A percentile compares a stretch with the other conserved stretches of the same genome.
Evolutionary conservation across 2,113 vertebrate genomes (phyloP).

Genomic region (Otis tarda): DNA sequence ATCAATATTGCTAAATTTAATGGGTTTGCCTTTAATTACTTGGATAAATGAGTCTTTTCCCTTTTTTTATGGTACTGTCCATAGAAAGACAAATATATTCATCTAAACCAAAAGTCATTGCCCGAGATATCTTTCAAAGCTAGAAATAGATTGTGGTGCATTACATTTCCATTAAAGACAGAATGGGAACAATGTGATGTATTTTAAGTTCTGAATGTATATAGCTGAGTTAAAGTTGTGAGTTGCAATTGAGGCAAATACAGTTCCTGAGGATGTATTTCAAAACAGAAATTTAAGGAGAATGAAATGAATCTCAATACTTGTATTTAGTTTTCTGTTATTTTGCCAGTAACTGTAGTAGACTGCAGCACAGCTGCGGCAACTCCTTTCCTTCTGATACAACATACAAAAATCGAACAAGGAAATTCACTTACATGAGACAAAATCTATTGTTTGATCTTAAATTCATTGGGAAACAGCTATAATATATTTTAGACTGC

Average conservation of each 20-base stretch:
- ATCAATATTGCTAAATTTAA: background rate
- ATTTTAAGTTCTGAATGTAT: conserved; percentile 28
- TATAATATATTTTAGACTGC: background rate
- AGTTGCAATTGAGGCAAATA: conserved; percentile 29
- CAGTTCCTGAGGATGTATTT: conserved; percentile 14
- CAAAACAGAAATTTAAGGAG: conserved; percentile 43
- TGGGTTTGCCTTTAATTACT: background rate
- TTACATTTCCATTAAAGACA: conserved; percentile 47
- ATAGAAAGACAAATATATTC: background rate
- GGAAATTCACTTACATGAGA: background rate
- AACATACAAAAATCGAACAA: conserved; percentile 3
- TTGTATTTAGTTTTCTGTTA: conserved; percentile 4
- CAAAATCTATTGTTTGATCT: background rate
- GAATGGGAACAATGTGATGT: conserved; percentile 41
- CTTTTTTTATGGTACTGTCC: background rate
- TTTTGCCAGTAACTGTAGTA: conserved; percentile 18
- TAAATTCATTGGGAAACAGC: background rate
- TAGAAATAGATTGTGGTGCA: conserved; percentile 14
- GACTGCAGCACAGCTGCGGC: background rate
- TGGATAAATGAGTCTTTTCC: background rate
- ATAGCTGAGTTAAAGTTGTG: background rate
- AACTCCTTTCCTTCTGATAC: conserved; percentile 9
- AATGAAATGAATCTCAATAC: conserved; percentile 25
- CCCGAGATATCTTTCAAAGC: background rate
- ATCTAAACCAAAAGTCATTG: conserved; percentile 26